phyloP scores from a whole-genome alignment of 2,888 invertebrate species.

The Chaetoderma sp. region DNA sequence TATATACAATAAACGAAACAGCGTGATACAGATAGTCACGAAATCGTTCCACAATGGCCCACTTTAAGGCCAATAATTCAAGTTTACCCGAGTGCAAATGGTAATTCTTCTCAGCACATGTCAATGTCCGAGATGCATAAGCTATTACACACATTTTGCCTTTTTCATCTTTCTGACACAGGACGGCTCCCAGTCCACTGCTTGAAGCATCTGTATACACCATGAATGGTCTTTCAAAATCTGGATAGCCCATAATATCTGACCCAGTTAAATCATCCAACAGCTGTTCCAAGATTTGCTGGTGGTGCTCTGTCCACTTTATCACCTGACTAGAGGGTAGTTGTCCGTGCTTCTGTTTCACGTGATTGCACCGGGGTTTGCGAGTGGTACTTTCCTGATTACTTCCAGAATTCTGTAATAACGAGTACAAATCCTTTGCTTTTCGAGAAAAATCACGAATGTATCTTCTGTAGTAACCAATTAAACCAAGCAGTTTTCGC shows the following conservation, averaged over 20 bases:
- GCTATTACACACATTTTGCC: conserved; percentile 13
- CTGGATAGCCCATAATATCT: conserved; percentile 17
- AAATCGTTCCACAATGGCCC: conserved; percentile 27
- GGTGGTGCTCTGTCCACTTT: conserved; percentile 18
- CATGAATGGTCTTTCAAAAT: conserved; percentile 14
- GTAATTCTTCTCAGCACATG: conserved; percentile 17
- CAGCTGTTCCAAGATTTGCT: conserved; percentile 8
- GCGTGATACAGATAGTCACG: too few species aligned
- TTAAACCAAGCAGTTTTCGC: background rate
- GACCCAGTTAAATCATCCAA: conserved; percentile 6
- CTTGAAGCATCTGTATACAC: too few species aligned
- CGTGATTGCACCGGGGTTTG: too few species aligned
- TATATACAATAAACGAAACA: too few species aligned
- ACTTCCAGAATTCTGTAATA: background rate
- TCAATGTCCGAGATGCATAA: conserved; percentile 17
- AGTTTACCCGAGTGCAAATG: too few species aligned
- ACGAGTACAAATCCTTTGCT: background rate
- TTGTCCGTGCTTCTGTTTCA: too few species aligned
- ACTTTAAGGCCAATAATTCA: conserved; percentile 29
- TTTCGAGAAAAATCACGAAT: background rate
- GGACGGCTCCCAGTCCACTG: conserved; percentile 21
- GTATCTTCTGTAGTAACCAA: conserved; percentile 9
- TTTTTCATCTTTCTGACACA: conserved; percentile 21
- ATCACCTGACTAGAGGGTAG: too few species aligned
- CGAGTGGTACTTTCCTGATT: too few species aligned